Evolutionary conservation across 2,113 vertebrate genomes (phyloP), one percentile per base, ranked within the genome.

Genomic region (Jacana jacana): DNA sequence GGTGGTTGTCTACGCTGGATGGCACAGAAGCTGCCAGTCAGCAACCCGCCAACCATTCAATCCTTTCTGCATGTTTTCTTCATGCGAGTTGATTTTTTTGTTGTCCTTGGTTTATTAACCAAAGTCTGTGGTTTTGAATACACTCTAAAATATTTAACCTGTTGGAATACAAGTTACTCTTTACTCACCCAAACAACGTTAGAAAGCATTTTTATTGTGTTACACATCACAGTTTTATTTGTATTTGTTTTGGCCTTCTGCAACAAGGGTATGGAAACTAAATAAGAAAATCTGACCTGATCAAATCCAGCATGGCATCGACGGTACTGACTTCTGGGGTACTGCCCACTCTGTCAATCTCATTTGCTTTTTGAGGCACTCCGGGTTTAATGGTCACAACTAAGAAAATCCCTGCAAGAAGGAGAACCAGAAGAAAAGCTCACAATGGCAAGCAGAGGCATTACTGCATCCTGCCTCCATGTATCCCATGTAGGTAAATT

Each of bases 381-480:
- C 99, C 99, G 3, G 99, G 99, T 97, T 99, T 99, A 97, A 99
- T 99, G 33, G 98, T 98, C 95, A 99, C 99, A 96, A 99, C 99
- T 96, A 99, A 86, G 86, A 99, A 96, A 61, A 99, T 99, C 63
- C 99, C 99, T 99, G 95, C 48, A 79, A 79, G 70, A 69, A 90
- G 15, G 2, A 86, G 28, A 90, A 91, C 51, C 16, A 79, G 95
- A 72, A 89, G 13, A 96, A 89, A 16, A 61, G 58, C 16, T 71
- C 78, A 72, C 6, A 85, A 18, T 66, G 44, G 44, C 54, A 82
- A 95, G 82, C 35, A 81, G 40, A 89, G 23, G 31, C 24, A 82
- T 17, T 48, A 23, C 17, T n/a, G 25, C 20, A 63, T 66, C 46
- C 39, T 57, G 63, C 12, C 58, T 89, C 49, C 37, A 37, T 19